Percentiles rank a stretch among this genome's conserved stretches.
Evolutionary conservation across 2,888 invertebrate genomes (phyloP).

Genomic region (Diplazon laetatorius): DNA sequence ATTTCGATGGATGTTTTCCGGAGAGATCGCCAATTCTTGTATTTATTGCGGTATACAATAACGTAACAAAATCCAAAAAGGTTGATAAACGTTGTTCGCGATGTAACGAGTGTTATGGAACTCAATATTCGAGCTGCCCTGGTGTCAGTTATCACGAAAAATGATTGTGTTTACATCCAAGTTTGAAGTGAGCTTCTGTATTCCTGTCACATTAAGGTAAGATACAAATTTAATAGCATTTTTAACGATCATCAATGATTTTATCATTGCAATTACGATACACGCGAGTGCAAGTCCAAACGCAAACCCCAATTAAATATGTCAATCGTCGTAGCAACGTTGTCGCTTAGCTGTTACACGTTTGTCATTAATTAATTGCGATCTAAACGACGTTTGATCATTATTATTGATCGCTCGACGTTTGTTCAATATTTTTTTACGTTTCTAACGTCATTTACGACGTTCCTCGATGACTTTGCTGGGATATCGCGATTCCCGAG

Average conservation of each 20-base stretch:
- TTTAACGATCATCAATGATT: conserved; percentile 16
- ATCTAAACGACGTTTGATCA: not conserved
- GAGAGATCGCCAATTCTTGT: conserved; percentile 81
- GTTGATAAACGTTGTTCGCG: conserved; percentile 81
- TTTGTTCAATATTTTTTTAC: conserved; percentile 11
- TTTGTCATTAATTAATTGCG: not conserved
- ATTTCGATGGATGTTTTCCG: conserved; percentile 91
- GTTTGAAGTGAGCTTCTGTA: conserved; percentile 86
- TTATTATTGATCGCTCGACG: conserved; percentile 24
- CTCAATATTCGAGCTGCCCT: conserved; percentile 81
- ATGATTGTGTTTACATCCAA: conserved; percentile 91
- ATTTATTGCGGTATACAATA: conserved; percentile 78
- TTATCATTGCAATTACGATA: not conserved
- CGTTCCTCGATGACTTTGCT: not conserved
- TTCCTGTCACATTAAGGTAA: conserved; percentile 86
- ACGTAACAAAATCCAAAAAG: conserved; percentile 80
- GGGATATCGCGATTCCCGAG: conserved; percentile 22
- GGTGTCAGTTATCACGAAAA: conserved; percentile 81
- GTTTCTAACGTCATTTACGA: not conserved
- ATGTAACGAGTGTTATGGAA: conserved; percentile 81
- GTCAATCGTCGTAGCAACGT: conserved; percentile 16
- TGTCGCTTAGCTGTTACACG: not conserved
- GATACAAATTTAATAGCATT: conserved; percentile 68
- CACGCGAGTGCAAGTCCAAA: not conserved
- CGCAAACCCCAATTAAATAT: not conserved